Evolutionary conservation across 1,140 invertebrate species (phyloP).

Genomic region (Pseudoatta argentina): DNA sequence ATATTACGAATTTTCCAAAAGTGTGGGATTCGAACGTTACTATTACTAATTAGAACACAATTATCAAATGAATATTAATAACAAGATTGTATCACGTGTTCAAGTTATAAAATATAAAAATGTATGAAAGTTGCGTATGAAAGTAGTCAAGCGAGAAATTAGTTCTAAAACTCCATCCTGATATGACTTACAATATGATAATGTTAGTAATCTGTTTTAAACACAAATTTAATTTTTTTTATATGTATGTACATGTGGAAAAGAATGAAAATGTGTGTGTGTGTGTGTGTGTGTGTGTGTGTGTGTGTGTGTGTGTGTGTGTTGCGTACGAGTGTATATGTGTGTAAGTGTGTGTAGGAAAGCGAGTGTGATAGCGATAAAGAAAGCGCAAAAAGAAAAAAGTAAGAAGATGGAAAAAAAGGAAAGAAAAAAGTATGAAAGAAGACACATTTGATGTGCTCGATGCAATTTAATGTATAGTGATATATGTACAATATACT

Average conservation of each 20-base stretch:
- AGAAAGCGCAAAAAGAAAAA: conserved; percentile 3
- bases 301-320: background rate
- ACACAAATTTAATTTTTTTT: conserved; percentile 61
- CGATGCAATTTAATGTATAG: conserved; percentile 72
- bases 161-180: conserved; percentile 4
- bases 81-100: conserved; percentile 21
- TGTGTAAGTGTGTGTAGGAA: background rate
- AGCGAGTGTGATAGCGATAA: background rate
- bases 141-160: conserved; percentile 2
- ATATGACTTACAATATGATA: conserved; percentile 20
- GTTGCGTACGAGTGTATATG: too few relatives aligned
- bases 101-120: background rate
- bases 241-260: background rate
- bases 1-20: conserved; percentile 1
- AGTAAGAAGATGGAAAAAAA: background rate
- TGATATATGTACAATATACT: conserved; percentile 80
- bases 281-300: background rate
- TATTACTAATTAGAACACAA: background rate
- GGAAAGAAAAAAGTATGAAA: background rate
- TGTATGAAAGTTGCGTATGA: conserved; percentile 1
- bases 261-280: background rate
- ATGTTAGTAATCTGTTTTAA: conserved; percentile 28
- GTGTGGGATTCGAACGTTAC: background rate
- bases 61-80: conserved; percentile 1
- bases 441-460: conserved; percentile 60